Conservation (phyloP, 2,888 invertebrate species). For the Exephanes ischioxanthus region DNA sequence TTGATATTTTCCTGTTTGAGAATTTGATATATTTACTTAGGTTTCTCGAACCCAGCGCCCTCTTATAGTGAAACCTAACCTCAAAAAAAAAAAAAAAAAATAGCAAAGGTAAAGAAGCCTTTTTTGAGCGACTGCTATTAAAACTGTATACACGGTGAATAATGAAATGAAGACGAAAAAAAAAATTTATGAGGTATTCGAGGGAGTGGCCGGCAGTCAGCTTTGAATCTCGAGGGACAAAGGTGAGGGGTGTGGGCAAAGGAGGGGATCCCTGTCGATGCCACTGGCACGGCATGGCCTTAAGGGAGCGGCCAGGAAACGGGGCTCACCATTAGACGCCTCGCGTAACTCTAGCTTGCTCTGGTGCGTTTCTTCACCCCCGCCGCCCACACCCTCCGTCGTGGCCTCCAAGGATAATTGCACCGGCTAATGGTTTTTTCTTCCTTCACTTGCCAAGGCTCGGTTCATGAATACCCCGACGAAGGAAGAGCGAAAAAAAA, state of each 20-base stretch:
- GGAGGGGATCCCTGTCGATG: conserved; percentile 36
- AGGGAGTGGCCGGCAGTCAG: conserved; percentile 56
- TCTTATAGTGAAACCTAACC: background rate
- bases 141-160: conserved; percentile 10
- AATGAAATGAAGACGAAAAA: conserved; percentile 9
- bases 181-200: conserved; percentile 39
- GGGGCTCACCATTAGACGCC: conserved; percentile 77
- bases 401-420: conserved; percentile 81
- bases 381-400: conserved; percentile 51
- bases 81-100: conserved; percentile 2
- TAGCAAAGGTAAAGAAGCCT: background rate
- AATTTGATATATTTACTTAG: background rate
- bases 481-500: conserved; percentile 20
- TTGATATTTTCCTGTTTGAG: background rate
- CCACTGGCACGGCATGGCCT: conserved; percentile 58
- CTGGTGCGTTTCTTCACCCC: conserved; percentile 40
- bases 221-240: conserved; percentile 55
- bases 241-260: conserved; percentile 14
- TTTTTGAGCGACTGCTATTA: background rate
- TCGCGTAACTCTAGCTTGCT: conserved; percentile 75
- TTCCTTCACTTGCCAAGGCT: conserved; percentile 63
- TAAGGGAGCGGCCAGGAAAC: conserved; percentile 83
- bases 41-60: background rate
- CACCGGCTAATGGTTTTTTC: conserved; percentile 79
- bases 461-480: conserved; percentile 63